Evolutionary conservation across 2,113 vertebrate genomes (phyloP).

Genomic region (Elgaria multicarinata): DNA sequence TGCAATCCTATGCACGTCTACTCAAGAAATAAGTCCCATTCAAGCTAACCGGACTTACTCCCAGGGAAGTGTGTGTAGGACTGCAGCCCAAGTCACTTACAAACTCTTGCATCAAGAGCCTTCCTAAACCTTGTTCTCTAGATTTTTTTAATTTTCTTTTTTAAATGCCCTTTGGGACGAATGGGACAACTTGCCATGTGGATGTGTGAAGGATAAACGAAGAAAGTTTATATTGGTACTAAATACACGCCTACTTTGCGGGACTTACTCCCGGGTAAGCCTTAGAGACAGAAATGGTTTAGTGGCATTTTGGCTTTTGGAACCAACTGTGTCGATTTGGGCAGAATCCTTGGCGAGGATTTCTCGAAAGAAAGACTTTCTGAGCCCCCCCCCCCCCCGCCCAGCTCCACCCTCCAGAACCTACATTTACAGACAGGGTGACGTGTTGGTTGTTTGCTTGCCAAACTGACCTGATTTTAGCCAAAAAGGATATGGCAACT

Average conservation of each 20-base stretch:
- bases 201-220: neutral
- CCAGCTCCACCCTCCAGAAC: no score
- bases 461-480: neutral
- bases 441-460: neutral
- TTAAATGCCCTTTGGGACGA: neutral
- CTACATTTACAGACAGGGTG: neutral
- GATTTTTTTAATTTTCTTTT: neutral
- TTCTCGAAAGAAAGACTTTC: neutral
- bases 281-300: neutral
- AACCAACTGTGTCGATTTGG: neutral
- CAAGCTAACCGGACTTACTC: neutral
- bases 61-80: neutral
- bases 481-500: conserved; percentile 9
- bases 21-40: neutral
- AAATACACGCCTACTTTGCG: no score
- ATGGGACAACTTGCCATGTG: neutral
- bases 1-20: no score
- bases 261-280: no score
- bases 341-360: neutral
- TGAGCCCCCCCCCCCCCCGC: no score
- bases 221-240: neutral
- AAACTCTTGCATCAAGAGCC: no score
- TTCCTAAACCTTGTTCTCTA: neutral
- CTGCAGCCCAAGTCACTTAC: neutral
- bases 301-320: neutral